Evolutionary conservation across 2,888 invertebrate genomes (phyloP).

Genomic region (Argyresthia goedartella): DNA sequence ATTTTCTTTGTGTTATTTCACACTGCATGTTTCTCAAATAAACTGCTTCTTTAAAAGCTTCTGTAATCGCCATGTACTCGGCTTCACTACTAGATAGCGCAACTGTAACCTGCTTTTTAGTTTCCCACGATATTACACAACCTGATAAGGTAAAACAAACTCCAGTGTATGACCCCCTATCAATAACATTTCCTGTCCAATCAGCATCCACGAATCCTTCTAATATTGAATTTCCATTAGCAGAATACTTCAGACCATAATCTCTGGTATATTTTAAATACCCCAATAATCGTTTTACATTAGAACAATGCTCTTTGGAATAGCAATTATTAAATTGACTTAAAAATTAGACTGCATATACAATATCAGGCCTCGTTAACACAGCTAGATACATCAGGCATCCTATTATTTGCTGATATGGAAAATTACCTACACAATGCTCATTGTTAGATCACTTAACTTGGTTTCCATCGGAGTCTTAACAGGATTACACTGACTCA

Average conservation of each 20-base stretch:
- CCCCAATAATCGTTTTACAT: neutral
- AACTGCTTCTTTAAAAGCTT: neutral
- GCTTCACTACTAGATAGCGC: neutral
- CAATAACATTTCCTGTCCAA: neutral
- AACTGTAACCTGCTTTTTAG: neutral
- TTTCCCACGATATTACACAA: neutral
- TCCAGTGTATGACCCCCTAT: neutral
- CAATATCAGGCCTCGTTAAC: too few species aligned
- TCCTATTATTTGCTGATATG: constrained; percentile 10
- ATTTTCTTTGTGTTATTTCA: neutral
- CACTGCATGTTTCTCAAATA: neutral
- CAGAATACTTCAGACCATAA: neutral
- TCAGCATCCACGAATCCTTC: neutral
- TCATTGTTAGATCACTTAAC: constrained; percentile 9
- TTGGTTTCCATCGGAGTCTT: constrained; percentile 14
- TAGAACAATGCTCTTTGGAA: neutral
- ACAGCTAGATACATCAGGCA: constrained; percentile 12
- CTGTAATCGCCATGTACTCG: neutral
- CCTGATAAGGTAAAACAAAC: neutral
- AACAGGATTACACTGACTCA: constrained; percentile 8
- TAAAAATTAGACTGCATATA: too few species aligned
- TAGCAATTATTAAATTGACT: neutral
- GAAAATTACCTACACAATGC: neutral
- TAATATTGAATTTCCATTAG: neutral
- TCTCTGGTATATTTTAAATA: neutral